Evolutionary conservation across 92 coral and sea anemone species (phyloP).

Genomic region (Pocillopora grandis): DNA sequence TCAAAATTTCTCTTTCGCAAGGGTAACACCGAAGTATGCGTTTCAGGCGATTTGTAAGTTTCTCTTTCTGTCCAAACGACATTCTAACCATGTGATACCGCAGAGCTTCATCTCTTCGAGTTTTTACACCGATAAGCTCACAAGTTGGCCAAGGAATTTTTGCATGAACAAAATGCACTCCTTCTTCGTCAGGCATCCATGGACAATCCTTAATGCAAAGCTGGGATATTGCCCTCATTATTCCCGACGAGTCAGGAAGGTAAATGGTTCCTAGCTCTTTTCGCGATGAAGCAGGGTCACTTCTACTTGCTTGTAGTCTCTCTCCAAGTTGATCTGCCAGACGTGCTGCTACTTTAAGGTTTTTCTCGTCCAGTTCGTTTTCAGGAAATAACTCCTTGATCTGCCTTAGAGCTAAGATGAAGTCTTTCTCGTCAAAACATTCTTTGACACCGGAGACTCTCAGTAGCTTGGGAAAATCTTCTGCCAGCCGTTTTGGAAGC

Average conservation of each 20-base stretch:
- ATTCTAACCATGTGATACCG: slow-evolving; percentile 53
- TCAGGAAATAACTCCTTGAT: slow-evolving; percentile 20
- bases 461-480: slow-evolving; percentile 17
- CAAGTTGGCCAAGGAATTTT: slow-evolving; percentile 43
- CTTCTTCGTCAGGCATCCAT: slow-evolving; percentile 65
- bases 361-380: background rate
- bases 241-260: slow-evolving; percentile 58
- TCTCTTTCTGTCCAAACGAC: slow-evolving; percentile 80
- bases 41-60: slow-evolving; percentile 78
- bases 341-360: slow-evolving; percentile 13
- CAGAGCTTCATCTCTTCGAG: slow-evolving; percentile 53
- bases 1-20: slow-evolving; percentile 70
- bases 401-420: slow-evolving; percentile 11
- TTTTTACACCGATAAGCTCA: slow-evolving; percentile 57
- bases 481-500: slow-evolving; percentile 20
- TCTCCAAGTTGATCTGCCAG: slow-evolving; percentile 25
- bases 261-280: slow-evolving; percentile 27
- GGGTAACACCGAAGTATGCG: slow-evolving; percentile 75
- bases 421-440: slow-evolving; percentile 42
- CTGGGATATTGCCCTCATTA: slow-evolving; percentile 35
- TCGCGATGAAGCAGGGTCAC: background rate
- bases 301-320: background rate
- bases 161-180: slow-evolving; percentile 32
- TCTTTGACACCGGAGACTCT: slow-evolving; percentile 37
- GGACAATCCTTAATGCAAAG: slow-evolving; percentile 66